Percentiles rank a stretch among this genome's conserved stretches.
These are phyloP conservation scores for Phyto melanocephala DNA, from an alignment of 2,888 invertebrate genomes.

Conservation along the genomic window DNA sequence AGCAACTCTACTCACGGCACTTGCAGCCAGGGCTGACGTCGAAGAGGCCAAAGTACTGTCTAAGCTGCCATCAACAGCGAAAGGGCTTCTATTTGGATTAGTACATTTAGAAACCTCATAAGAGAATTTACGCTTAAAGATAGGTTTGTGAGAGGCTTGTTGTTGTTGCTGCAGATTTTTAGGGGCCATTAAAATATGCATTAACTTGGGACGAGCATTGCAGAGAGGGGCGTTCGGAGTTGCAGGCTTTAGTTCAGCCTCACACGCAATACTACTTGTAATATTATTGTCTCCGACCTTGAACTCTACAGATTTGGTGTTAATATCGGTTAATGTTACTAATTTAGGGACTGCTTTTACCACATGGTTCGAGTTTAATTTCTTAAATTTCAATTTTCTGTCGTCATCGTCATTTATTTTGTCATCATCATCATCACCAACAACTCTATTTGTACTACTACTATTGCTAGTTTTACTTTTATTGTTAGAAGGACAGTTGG, in stretches of 20 bases:
- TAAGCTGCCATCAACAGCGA: neutral
- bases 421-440: constrained; percentile 65
- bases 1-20: constrained; percentile 54
- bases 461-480: constrained; percentile 68
- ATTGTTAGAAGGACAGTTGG: constrained; percentile 55
- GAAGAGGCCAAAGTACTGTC: constrained; percentile 4
- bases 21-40: neutral
- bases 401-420: constrained; percentile 48
- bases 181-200: constrained; percentile 61
- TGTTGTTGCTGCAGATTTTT: constrained; percentile 46
- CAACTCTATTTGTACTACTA: constrained; percentile 69
- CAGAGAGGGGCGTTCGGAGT: constrained; percentile 17
- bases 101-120: constrained; percentile 32
- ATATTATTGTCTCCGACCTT: constrained; percentile 40
- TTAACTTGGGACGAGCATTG: constrained; percentile 59
- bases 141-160: constrained; percentile 47
- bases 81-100: constrained; percentile 1
- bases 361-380: constrained; percentile 47
- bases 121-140: constrained; percentile 56
- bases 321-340: constrained; percentile 26
- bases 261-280: constrained; percentile 51
- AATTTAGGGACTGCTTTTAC: constrained; percentile 34
- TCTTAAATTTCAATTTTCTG: constrained; percentile 45
- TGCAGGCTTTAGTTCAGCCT: constrained; percentile 36
- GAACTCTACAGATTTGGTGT: constrained; percentile 47